These are phyloP conservation scores for Hydrochoerus hydrochaeris DNA, from an alignment of 2,113 vertebrate genomes.

Conservation along the genomic window DNA sequence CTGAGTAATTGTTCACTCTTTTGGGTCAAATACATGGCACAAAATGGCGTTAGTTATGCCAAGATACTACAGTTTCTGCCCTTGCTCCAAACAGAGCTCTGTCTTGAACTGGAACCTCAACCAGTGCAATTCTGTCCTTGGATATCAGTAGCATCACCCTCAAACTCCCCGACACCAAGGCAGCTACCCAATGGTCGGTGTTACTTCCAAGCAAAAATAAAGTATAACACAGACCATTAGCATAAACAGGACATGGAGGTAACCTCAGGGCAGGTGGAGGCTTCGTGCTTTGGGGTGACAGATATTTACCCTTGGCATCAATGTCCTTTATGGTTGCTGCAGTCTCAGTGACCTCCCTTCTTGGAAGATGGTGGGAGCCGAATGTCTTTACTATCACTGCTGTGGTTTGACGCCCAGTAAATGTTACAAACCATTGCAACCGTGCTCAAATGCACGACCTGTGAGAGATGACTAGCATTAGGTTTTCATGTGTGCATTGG, in stretches of 20 bases:
- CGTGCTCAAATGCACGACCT: accelerated
- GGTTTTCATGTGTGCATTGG: background rate
- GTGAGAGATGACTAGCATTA: too few relatives aligned
- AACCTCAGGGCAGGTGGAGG: background rate
- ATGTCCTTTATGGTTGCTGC: background rate
- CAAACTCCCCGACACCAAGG: background rate
- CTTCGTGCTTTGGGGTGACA: background rate
- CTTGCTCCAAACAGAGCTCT: background rate
- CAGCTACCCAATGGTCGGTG: background rate
- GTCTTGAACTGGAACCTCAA: background rate
- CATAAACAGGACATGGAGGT: background rate
- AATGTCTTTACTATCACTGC: background rate
- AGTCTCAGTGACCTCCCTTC: background rate
- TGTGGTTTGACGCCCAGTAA: background rate
- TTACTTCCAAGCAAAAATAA: background rate
- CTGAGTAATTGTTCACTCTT: too few relatives aligned
- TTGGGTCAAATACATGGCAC: too few relatives aligned
- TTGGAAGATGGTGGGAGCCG: background rate
- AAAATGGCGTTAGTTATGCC: too few relatives aligned
- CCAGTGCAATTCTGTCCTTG: background rate
- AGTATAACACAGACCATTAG: background rate
- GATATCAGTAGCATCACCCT: background rate
- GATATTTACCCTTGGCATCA: background rate
- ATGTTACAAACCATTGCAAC: too few relatives aligned
- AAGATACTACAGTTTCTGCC: background rate